Base-by-base conservation (phyloP, 2,113 vertebrate genomes). In the Aythya baeri region DNA sequence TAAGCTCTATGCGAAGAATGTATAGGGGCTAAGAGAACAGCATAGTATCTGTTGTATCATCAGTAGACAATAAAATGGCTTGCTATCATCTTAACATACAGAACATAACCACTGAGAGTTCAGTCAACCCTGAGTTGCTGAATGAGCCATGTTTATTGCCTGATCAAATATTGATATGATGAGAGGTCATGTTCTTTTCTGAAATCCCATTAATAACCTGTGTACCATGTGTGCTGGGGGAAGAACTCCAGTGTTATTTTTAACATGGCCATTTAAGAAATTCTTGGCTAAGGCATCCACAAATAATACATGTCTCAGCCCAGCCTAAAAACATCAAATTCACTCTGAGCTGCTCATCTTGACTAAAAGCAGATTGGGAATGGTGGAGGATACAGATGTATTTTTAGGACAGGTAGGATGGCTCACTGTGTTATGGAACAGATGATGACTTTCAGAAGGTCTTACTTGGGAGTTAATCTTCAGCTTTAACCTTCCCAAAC, bases 161-260 rank as follows among this genome's bases (percentile, higher is more conserved):
- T 96, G 65, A 94, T 97, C 91, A 97, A 97, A 96, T 97, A 97
- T 84, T 97, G 93, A 96, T 93, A 74, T 73, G 87, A 94, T 95
- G 38, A 96, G 62, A 97, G 80, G 81, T 95, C 93, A 74, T 81
- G 59, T 10, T 93, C 68, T 93, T 93, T 96, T 76, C 91, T 93
- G 89, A 98, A 97, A 97, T 95, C 79, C 72, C 92, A 88, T 96
- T 96, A 95, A 68, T 82, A 93, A 96, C 27, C 18, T 77, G 54
- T 54, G 91, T 83, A 88, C 9, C 23, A 72, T 78, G 26, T 27
- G 11, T 17, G 13, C 8, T 7, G 2, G 2, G 6, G 13, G 43
- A 41, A 67, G 36, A 26, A 17, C 22, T 96, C 84, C 67, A 93
- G 72, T 52, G 86, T 81, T 88, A 80, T 95, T 90, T 95, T 88